Evolutionary conservation across 2,888 invertebrate genomes (phyloP).

Genomic region (Nephrotoma appendiculata): DNA sequence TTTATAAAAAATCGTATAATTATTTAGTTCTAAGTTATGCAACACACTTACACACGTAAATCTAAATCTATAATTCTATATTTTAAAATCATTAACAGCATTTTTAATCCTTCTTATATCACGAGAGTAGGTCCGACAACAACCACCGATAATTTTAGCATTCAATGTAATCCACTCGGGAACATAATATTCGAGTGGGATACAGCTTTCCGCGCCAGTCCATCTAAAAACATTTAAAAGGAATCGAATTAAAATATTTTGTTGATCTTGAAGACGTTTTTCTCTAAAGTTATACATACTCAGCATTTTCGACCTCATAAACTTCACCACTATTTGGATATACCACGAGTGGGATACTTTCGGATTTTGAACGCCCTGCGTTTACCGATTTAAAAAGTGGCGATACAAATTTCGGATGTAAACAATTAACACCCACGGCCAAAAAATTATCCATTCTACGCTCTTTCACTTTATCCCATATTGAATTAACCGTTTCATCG

Average conservation of each 20-base stretch:
- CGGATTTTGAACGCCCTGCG: constrained; percentile 29
- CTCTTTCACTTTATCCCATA: constrained; percentile 44
- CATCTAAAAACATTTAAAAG: constrained; percentile 34
- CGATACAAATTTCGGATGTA: constrained; percentile 49
- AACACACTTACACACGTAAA: background rate
- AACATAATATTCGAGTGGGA: constrained; percentile 55
- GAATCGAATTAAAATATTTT: background rate
- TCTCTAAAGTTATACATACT: constrained; percentile 10
- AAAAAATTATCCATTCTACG: constrained; percentile 54
- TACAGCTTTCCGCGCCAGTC: constrained; percentile 55
- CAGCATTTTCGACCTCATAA: constrained; percentile 21
- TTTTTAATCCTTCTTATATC: constrained; percentile 62
- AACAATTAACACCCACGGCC: constrained; percentile 83
- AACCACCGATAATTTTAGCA: constrained; percentile 77
- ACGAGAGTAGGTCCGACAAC: constrained; percentile 73
- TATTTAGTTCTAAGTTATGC: background rate
- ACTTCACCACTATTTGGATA: constrained; percentile 79
- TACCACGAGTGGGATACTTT: constrained; percentile 58
- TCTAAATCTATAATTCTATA: constrained; percentile 8
- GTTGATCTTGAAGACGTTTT: background rate
- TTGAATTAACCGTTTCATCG: constrained; percentile 50
- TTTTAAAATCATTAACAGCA: constrained; percentile 14
- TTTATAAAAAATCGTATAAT: too few species aligned
- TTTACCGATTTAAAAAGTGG: constrained; percentile 43
- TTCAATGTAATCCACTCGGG: constrained; percentile 70